phyloP scores from a whole-genome alignment of 2,888 invertebrate genomes.

The Encarsia formosa region DNA sequence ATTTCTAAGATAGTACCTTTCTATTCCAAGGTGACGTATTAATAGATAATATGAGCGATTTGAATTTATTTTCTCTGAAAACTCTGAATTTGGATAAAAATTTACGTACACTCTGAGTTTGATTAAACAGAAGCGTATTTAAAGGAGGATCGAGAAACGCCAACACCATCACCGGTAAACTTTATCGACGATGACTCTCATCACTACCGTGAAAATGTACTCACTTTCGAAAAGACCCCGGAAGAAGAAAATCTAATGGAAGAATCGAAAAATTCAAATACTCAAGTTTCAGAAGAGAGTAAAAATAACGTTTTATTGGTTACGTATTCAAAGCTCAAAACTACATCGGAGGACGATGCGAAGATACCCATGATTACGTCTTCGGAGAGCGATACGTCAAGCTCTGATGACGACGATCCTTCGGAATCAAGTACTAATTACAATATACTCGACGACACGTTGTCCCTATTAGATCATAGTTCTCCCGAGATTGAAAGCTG shows the following conservation, averaged over 20 bases:
- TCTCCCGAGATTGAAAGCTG: conserved; percentile 22
- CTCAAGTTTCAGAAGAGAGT: not conserved
- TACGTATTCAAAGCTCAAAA: conserved; percentile 13
- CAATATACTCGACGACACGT: conserved; percentile 41
- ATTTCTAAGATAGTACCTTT: too few species aligned
- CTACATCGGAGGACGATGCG: conserved; percentile 23
- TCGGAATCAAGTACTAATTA: conserved; percentile 45
- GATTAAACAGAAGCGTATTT: too few species aligned
- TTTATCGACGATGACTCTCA: conserved; percentile 29
- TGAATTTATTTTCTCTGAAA: too few species aligned
- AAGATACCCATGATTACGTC: conserved; percentile 43
- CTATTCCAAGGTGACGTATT: too few species aligned
- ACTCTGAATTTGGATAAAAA: too few species aligned
- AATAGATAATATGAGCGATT: too few species aligned
- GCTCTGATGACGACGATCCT: conserved; percentile 37
- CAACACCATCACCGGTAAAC: conserved; percentile 38
- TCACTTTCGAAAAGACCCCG: not conserved
- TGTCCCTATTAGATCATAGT: conserved; percentile 30
- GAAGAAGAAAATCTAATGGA: not conserved
- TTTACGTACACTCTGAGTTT: too few species aligned
- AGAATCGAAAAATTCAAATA: not conserved
- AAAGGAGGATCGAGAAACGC: conserved; percentile 42
- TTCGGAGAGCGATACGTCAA: conserved; percentile 44
- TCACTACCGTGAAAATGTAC: not conserved
- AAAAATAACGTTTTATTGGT: conserved; percentile 1